Evolutionary conservation across 1,140 invertebrate species (phyloP), one percentile per base, ranked within the genome.

Genomic region (Polyergus mexicanus): DNA sequence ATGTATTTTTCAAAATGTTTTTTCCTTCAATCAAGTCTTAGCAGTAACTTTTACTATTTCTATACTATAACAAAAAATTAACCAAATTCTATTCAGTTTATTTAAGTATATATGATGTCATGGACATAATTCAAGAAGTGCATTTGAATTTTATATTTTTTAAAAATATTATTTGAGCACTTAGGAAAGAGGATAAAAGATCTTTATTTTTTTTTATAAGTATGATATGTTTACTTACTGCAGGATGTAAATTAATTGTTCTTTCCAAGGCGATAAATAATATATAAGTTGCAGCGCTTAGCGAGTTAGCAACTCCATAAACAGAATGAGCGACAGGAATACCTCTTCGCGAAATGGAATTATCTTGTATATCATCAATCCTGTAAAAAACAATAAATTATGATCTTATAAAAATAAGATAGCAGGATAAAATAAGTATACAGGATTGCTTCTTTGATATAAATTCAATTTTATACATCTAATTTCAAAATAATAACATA

Each of bases 11-110:
- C 1, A 1, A 38, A 38, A 32, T 68, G 74, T n/a, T 66, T 95
- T 99, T 99, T 72, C 99, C 99, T 95, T 99, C 99, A 0, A 98
- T 99, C 66, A 99, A 95, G 96, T 99, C 99, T 95, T 99, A 99
- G 95, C 98, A 99, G 94, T 97, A 99, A 92, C 98, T 99, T 95
- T 99, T 99, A 93, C 98, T 99, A 88, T 98, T 97, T 63, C 97
- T 96, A 95, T 99, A 99, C 98, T 99, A 28, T 66, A 35, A 58
- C 35, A 96, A 97, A 91, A 41, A 92, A 92, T 90, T 86, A 90
- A 75, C 25, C 16, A 11, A 22, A 7, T 60, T 41, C 28, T 8
- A 58, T 47, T 8, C 58, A 32, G 51, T 47, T 28, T 58, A 47
- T 80, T 58, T 28, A 28, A 28, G 25, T 38, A 72, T 83, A 19